Conservation (phyloP, 1,140 invertebrate species). For the Phthorimaea operculella region DNA sequence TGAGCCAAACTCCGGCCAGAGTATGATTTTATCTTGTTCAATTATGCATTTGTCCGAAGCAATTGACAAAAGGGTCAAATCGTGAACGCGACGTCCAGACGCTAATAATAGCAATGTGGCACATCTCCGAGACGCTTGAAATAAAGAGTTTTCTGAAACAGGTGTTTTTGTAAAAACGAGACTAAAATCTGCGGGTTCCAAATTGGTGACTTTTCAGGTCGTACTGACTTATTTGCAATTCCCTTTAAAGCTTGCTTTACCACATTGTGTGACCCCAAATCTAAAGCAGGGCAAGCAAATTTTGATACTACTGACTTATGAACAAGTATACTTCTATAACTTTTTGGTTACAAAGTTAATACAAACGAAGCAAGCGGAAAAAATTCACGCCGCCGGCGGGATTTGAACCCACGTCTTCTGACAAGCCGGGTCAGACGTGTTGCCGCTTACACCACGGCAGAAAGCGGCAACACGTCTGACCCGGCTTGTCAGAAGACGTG, state of each 20-base stretch:
- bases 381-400: too few species aligned
- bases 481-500: too few species aligned
- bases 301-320: neutral
- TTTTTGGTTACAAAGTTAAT: too few species aligned
- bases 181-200: neutral
- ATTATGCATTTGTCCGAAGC: neutral
- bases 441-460: too few species aligned
- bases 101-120: neutral
- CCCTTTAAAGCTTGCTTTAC: slow-evolving; percentile 3
- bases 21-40: neutral
- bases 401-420: too few species aligned
- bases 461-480: too few species aligned
- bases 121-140: neutral
- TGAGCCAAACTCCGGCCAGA: slow-evolving; percentile 2
- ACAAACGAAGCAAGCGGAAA: too few species aligned
- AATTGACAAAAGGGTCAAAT: neutral
- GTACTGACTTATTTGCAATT: neutral
- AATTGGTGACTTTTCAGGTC: neutral
- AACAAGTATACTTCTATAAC: too few species aligned
- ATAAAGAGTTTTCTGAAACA: neutral
- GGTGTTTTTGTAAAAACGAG: neutral
- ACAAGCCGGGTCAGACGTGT: too few species aligned
- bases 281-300: neutral
- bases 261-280: neutral
- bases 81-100: neutral